Percentiles rank a stretch among this genome's conserved stretches.
Conservation (phyloP, 2,888 invertebrate species). For the Congeria kusceri region DNA sequence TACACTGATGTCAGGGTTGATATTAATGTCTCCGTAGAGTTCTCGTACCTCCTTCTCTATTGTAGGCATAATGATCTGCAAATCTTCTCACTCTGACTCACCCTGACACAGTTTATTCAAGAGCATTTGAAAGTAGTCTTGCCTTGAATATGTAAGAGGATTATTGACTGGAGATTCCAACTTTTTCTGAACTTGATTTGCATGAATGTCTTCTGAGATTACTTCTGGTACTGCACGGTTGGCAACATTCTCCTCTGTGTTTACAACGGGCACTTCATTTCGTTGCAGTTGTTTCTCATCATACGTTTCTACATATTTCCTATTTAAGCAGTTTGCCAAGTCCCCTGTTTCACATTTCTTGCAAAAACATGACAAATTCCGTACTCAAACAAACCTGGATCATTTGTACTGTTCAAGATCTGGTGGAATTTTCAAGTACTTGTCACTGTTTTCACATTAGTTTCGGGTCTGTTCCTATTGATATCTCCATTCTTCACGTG, state of each 20-base stretch:
- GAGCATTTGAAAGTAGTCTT: slow-evolving; percentile 28
- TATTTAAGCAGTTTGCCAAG: slow-evolving; percentile 36
- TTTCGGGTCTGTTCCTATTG: slow-evolving; percentile 46
- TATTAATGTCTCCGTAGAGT: slow-evolving; percentile 6
- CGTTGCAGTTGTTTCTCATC: slow-evolving; percentile 10
- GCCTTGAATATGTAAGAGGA: slow-evolving; percentile 16
- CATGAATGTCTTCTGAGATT: not conserved
- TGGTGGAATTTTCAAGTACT: slow-evolving; percentile 49
- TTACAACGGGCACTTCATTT: not conserved
- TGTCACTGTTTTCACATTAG: slow-evolving; percentile 42
- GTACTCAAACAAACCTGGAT: slow-evolving; percentile 11
- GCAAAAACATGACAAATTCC: slow-evolving; percentile 53
- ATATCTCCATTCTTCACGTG: slow-evolving; percentile 50
- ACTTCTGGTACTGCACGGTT: not conserved
- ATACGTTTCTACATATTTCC: slow-evolving; percentile 26
- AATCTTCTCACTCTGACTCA: slow-evolving; percentile 29
- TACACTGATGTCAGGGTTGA: slow-evolving; percentile 19
- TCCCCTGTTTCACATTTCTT: slow-evolving; percentile 25
- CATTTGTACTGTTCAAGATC: slow-evolving; percentile 11
- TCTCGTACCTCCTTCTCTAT: no score
- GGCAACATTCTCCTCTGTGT: slow-evolving; percentile 5
- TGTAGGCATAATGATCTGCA: slow-evolving; percentile 30
- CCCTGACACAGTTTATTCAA: slow-evolving; percentile 29
- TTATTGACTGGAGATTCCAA: slow-evolving; percentile 19
- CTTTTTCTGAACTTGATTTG: slow-evolving; percentile 17